phyloP scores from a whole-genome alignment of 2,797 vertebrate genomes.

The Lacerta agilis region DNA sequence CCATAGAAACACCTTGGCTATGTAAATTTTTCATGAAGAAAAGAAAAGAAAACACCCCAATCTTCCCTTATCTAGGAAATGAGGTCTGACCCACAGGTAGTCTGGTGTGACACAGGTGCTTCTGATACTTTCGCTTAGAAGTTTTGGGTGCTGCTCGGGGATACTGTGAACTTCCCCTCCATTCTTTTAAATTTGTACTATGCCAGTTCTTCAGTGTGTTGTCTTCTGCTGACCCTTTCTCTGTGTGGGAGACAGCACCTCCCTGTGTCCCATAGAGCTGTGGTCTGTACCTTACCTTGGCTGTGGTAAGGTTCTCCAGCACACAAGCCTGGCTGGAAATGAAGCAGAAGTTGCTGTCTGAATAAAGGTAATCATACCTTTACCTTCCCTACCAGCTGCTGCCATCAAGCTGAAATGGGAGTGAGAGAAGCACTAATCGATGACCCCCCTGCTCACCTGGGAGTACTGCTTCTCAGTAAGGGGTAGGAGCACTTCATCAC shows the following conservation, averaged over 20 bases:
- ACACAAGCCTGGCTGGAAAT: not conserved
- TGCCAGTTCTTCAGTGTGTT: not conserved
- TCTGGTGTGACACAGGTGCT: constrained; percentile 54
- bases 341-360: not conserved
- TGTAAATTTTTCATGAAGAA: constrained; percentile 66
- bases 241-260: constrained; percentile 40
- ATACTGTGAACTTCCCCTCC: constrained; percentile 57
- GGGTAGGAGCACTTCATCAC: not conserved
- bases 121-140: constrained; percentile 52
- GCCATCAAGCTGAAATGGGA: not conserved
- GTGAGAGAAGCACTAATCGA: not conserved
- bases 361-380: not conserved
- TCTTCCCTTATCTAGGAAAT: constrained; percentile 65
- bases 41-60: constrained; percentile 31
- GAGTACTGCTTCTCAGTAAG: not conserved
- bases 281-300: constrained; percentile 17
- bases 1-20: constrained; percentile 66
- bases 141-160: constrained; percentile 60
- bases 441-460: not conserved
- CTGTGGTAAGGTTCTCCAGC: not conserved
- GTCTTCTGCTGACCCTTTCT: constrained; percentile 41
- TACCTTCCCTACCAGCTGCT: not conserved
- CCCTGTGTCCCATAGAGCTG: not conserved
- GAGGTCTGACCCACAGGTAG: constrained; percentile 68
- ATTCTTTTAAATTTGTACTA: not conserved